A percentile compares a stretch with the other conserved stretches of the same genome.
phyloP scores from a whole-genome alignment of 2,113 vertebrate species.

The Thryonomys swinderianus region DNA sequence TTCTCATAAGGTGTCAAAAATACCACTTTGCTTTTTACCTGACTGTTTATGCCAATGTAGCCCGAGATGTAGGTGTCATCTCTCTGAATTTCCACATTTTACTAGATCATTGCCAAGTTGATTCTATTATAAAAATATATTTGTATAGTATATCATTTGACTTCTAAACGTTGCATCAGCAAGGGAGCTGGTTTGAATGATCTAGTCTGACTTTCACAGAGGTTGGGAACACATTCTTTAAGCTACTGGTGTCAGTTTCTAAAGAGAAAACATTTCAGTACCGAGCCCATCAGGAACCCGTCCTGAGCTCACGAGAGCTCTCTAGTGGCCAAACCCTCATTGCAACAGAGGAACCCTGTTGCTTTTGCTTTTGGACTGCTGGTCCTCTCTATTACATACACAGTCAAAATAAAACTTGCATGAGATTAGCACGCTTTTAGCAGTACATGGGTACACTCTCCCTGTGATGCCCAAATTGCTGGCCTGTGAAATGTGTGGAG shows the following conservation, averaged over 20 bases:
- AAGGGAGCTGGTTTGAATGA: constrained; percentile 11
- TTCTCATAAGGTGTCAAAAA: not conserved
- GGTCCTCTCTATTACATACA: not conserved
- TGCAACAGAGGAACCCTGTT: not conserved
- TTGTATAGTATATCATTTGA: not conserved
- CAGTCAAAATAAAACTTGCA: not conserved
- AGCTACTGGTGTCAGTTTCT: not conserved
- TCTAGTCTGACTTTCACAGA: not conserved
- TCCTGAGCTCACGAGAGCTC: not conserved
- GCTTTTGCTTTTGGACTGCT: not conserved
- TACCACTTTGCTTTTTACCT: not conserved
- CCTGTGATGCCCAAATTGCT: not conserved
- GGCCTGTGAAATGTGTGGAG: not conserved
- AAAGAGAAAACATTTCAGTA: not conserved
- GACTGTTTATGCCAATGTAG: not conserved
- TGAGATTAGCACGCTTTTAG: not conserved
- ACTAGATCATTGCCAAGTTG: constrained; percentile 11
- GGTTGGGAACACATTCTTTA: not conserved
- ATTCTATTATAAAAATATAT: constrained; percentile 23
- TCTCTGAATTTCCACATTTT: constrained; percentile 18
- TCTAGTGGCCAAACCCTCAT: not conserved
- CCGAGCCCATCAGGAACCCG: not conserved
- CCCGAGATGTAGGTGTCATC: not conserved
- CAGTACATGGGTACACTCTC: not conserved
- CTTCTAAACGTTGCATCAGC: constrained; percentile 6